phyloP scores from a whole-genome alignment of 1,140 invertebrate genomes.

The Drosophila rufa region DNA sequence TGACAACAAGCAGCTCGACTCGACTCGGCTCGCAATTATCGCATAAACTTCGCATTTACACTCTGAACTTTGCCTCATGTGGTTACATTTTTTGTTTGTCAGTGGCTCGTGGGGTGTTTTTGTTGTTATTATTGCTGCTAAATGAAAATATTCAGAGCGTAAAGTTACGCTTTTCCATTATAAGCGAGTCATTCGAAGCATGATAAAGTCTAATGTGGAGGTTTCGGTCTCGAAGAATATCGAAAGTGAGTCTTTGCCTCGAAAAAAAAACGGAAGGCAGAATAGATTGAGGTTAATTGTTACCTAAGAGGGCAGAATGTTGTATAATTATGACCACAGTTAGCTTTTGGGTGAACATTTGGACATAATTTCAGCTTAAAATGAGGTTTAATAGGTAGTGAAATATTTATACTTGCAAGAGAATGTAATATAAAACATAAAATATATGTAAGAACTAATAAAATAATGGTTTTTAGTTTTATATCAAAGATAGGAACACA shows the following conservation, averaged over 20 bases:
- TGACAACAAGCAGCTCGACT: slow-evolving; percentile 19
- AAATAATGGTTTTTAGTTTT: too few species aligned
- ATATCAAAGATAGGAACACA: background rate
- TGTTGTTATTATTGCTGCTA: slow-evolving; percentile 40
- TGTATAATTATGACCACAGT: slow-evolving; percentile 8
- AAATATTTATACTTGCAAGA: background rate
- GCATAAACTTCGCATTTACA: slow-evolving; percentile 73
- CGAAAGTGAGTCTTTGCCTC: slow-evolving; percentile 19
- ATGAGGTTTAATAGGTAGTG: background rate
- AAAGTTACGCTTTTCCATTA: slow-evolving; percentile 68
- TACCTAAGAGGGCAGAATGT: slow-evolving; percentile 4
- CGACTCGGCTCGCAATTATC: slow-evolving; percentile 41
- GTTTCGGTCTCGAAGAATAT: slow-evolving; percentile 39
- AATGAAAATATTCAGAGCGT: slow-evolving; percentile 74
- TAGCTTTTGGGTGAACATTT: background rate
- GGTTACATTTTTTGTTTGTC: slow-evolving; percentile 11
- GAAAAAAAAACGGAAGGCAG: background rate
- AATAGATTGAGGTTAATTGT: background rate
- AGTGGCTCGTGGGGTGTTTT: slow-evolving; percentile 4
- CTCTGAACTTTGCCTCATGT: slow-evolving; percentile 66
- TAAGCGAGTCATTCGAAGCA: slow-evolving; percentile 64
- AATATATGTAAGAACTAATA: too few species aligned
- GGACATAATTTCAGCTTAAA: background rate
- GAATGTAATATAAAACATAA: too few species aligned
- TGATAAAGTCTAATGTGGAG: slow-evolving; percentile 53